Evolutionary conservation across 1,140 invertebrate species (phyloP), one percentile per base, ranked within the genome.

Genomic region (Paracyclopina nana): DNA sequence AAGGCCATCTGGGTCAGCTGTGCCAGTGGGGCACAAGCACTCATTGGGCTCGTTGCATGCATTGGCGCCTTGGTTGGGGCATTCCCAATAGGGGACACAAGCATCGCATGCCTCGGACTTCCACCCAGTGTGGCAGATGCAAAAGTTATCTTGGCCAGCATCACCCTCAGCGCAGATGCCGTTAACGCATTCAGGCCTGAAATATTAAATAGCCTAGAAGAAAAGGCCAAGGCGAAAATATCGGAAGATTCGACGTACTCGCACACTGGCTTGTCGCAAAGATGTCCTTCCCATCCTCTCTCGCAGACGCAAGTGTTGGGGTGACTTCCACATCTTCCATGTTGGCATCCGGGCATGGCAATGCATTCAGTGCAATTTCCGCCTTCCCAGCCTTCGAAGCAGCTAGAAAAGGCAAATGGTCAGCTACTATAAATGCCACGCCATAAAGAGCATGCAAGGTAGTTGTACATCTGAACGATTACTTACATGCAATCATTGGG

Each of bases 241-340:
- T n/a, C n/a, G n/a, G n/a, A n/a, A n/a, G n/a, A n/a, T n/a, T n/a
- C n/a, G n/a, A n/a, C n/a, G n/a, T n/a, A n/a, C n/a, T n/a, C n/a
- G n/a, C 34, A 38, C 3, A 48, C 60, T 69, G 68, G 61, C 61
- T 66, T 60, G 54, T 68, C 68, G 57, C 69, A 71, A 54, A 63
- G 62, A 11, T 64, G 59, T 28, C 67, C 68, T 31, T 62, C 65
- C 69, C 69, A 70, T 53, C 67, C 68, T 8, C 61, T 55, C 28
- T 68, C 55, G 57, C 69, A 70, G 43, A 60, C 55, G 55, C 69
- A 70, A 48, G 65, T 61, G 64, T 66, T 68, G 0, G 68, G 68
- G 22, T 58, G 29, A 1, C 29, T n/a, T n/a, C 34, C 20, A 14
- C 45, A 22, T 16, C 46, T 57, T 9, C 62, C 62, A 52, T 64